phyloP scores from a whole-genome alignment of 2,888 invertebrate genomes.

The Agapostemon virescens region DNA sequence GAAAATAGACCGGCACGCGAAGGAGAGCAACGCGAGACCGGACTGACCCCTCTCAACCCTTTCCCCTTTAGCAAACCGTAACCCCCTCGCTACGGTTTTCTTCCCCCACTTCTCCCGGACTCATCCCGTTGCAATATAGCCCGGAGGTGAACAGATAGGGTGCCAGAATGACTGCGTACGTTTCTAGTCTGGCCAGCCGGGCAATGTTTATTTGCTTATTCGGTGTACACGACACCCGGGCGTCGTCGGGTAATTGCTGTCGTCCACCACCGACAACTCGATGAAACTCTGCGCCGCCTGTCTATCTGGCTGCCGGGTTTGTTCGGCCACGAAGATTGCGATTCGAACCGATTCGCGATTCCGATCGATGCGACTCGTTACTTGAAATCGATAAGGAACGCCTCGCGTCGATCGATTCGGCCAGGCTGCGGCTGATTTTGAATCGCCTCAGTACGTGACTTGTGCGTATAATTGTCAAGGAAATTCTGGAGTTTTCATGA shows the following conservation, averaged over 20 bases:
- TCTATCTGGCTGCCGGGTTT: conserved; percentile 26
- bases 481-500: not conserved
- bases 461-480: too few relatives aligned
- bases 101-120: not conserved
- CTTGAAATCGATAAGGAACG: not conserved
- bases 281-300: conserved; percentile 35
- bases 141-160: conserved; percentile 42
- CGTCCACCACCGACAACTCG: conserved; percentile 40
- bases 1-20: conserved; percentile 74
- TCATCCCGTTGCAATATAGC: conserved; percentile 38
- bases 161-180: conserved; percentile 45
- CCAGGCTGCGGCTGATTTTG: not conserved
- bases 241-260: conserved; percentile 58
- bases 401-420: not conserved
- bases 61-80: not conserved
- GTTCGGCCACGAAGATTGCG: conserved; percentile 44
- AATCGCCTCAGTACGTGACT: not conserved
- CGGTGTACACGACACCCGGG: conserved; percentile 48
- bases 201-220: conserved; percentile 68
- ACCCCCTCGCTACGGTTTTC: conserved; percentile 13
- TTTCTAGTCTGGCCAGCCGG: conserved; percentile 44
- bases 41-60: not conserved
- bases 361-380: not conserved
- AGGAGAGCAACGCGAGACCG: conserved; percentile 65
- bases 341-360: not conserved